Conservation (phyloP, 2,888 invertebrate species). For the Drosophila algonquin region DNA sequence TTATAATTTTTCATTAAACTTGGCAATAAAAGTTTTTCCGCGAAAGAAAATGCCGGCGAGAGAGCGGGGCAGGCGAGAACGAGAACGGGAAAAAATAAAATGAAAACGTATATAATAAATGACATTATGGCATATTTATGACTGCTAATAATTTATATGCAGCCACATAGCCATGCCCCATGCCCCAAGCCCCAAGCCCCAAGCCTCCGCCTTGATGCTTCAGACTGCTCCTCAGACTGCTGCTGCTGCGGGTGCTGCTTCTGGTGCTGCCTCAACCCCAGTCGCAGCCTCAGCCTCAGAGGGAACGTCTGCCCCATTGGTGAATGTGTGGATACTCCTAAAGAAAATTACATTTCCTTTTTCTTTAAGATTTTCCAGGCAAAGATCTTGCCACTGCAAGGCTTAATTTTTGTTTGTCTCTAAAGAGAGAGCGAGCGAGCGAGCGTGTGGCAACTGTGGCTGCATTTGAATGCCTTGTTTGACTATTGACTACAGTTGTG, state of each 20-base stretch:
- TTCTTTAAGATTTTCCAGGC: constrained; percentile 1
- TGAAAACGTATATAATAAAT: constrained; percentile 76
- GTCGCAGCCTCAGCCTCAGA: not conserved
- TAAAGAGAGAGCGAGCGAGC: not conserved
- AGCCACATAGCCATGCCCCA: constrained; percentile 49
- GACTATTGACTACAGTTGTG: constrained; percentile 18
- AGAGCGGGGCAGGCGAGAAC: constrained; percentile 4
- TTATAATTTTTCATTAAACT: constrained; percentile 82
- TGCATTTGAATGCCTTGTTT: constrained; percentile 29
- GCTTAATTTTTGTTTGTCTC: too few species aligned
- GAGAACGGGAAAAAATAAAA: constrained; percentile 38
- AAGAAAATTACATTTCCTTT: constrained; percentile 1
- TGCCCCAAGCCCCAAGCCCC: constrained; percentile 14
- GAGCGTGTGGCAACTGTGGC: not conserved
- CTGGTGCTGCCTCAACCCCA: constrained; percentile 20
- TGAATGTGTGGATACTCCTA: not conserved
- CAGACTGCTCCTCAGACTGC: constrained; percentile 26
- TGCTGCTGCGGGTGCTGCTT: constrained; percentile 17
- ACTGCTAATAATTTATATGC: constrained; percentile 80
- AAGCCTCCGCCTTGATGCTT: not conserved
- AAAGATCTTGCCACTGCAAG: constrained; percentile 13
- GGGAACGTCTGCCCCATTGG: constrained; percentile 11
- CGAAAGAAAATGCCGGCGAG: constrained; percentile 38
- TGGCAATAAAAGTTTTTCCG: constrained; percentile 80
- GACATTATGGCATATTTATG: constrained; percentile 79